Evolutionary conservation across 2,888 invertebrate species (phyloP), one percentile per base, ranked within the genome.

Genomic region (Ectemnius cavifrons): DNA sequence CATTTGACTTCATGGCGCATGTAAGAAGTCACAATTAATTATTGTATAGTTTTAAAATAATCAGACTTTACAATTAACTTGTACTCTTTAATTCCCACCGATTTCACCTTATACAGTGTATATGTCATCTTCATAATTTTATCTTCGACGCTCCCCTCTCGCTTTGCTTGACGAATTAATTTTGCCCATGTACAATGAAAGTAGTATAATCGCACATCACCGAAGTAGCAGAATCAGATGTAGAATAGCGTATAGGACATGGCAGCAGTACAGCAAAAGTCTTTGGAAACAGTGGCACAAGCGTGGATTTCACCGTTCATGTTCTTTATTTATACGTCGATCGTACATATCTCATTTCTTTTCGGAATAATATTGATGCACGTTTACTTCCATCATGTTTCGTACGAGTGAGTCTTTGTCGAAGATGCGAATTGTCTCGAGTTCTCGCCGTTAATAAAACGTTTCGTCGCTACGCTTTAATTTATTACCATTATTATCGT

Each of bases 251-350:
- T 37, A 37, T 4, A 37, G 37, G 37, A 8, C 37, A 37, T 37
- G 37, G 11, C 11, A 37, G 37, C 11, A 37, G 1, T 37, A 37
- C 1, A 37, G 37, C 37, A 37, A 37, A 37, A 37, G 37, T 8
- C 37, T 37, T 37, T 37, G 8, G 37, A 37, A 37, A 37, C 37
- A 37, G 37, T 37, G 37, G 37, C 37, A 37, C 8, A 37, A 37
- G 37, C 37, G 37, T 58, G 20, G 1, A 13, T 6, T 52, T 71
- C 67, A 61, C 76, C 78, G 78, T 83, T 86, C 81, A 82, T 80
- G 77, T 85, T 83, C 79, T 83, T 86, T 87, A 82, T 88, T 88
- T 85, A 83, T 87, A 87, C 81, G 86, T 83, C 85, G 84, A 85
- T 87, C 85, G 83, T 88, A 89, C 88, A 88, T 87, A 78, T 83